Evolutionary conservation across 2,113 vertebrate genomes (phyloP).

Genomic region (Elachura formosa): DNA sequence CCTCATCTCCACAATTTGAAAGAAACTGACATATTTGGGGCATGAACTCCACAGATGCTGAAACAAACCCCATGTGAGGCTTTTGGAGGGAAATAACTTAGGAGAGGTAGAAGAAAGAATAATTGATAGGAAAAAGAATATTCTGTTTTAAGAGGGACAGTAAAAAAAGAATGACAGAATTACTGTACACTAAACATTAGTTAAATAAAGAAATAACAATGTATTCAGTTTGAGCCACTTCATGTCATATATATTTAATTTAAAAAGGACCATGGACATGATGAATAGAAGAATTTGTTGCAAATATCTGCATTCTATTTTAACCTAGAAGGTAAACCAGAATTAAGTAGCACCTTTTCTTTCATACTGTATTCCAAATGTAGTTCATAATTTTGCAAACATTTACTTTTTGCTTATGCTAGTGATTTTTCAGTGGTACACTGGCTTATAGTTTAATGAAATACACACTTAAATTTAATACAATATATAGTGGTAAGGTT

Average conservation of each 20-base stretch:
- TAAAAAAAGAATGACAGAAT: not conserved
- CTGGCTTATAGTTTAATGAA: not conserved
- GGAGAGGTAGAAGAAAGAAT: not conserved
- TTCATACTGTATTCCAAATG: not conserved
- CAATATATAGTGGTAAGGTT: not conserved
- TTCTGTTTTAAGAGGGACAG: not conserved
- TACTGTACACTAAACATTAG: not conserved
- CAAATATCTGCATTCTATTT: not conserved
- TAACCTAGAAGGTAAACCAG: not conserved
- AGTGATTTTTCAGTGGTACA: not conserved
- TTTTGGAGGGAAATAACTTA: not conserved
- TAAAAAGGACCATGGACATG: not conserved
- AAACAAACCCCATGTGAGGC: not conserved
- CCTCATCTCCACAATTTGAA: not conserved
- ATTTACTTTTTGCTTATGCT: not conserved
- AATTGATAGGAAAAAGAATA: not conserved
- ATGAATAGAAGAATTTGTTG: not conserved
- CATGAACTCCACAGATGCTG: not conserved
- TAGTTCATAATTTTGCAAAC: not conserved
- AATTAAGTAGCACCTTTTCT: not conserved
- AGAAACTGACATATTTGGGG: conserved; percentile 18
- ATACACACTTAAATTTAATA: not conserved
- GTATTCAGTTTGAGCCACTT: not conserved
- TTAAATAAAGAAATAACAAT: not conserved
- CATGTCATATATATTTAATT: not conserved